Conservation (phyloP, 2,888 invertebrate genomes). For the Galeopsomyia nigrocyanea region DNA sequence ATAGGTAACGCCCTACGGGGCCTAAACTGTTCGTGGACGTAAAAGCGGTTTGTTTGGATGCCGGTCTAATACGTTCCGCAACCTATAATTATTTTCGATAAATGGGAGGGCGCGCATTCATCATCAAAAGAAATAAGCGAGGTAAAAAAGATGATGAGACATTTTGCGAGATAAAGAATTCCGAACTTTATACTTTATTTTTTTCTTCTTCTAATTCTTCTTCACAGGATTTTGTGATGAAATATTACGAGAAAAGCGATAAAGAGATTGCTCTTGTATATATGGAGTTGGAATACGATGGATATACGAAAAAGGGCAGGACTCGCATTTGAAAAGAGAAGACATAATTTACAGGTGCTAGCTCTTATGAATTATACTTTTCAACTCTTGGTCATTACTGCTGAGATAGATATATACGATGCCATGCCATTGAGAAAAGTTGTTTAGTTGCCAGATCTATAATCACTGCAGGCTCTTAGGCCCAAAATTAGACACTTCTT, state of each 20-base stretch:
- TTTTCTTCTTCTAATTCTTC: no score
- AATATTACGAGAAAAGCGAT: no score
- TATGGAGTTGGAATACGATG: background rate
- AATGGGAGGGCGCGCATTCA: conserved; percentile 62
- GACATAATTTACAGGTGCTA: conserved; percentile 40
- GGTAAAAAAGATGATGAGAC: conserved; percentile 40
- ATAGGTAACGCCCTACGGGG: conserved; percentile 52
- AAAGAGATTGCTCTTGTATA: no score
- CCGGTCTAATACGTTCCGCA: conserved; percentile 61
- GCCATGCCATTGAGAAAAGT: no score
- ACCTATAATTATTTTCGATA: conserved; percentile 63
- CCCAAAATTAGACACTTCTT: no score
- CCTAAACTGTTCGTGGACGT: conserved; percentile 64
- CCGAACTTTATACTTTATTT: no score
- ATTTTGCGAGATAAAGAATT: no score
- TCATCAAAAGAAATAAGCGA: conserved; percentile 52
- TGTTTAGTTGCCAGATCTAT: no score
- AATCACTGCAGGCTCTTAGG: no score
- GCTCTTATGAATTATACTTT: conserved; percentile 34
- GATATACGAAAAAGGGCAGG: conserved; percentile 8
- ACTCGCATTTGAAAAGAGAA: conserved; percentile 35
- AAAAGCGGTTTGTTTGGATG: conserved; percentile 67
- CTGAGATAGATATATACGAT: background rate
- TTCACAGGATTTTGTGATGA: no score
- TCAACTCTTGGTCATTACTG: conserved; percentile 39